Evolutionary conservation across 2,797 vertebrate species (phyloP).

Genomic region (Apogon hyalosoma): DNA sequence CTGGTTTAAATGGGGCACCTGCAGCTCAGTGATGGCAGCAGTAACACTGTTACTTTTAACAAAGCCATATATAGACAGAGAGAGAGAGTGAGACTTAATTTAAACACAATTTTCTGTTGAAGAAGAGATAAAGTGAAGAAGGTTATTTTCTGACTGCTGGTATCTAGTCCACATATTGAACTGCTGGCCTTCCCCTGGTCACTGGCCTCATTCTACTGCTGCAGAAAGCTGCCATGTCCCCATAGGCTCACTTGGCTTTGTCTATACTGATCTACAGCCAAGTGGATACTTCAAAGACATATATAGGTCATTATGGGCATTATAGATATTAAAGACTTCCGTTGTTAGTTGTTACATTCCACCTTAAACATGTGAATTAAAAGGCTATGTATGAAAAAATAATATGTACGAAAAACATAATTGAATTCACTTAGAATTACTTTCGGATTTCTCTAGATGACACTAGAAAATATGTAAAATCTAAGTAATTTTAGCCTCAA

Average conservation of each 20-base stretch:
- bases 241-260: constrained; percentile 37
- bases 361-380: not conserved
- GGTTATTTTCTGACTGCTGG: constrained; percentile 50
- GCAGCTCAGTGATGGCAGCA: constrained; percentile 30
- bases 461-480: not conserved
- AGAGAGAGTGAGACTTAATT: not conserved
- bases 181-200: constrained; percentile 72
- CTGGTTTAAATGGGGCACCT: constrained; percentile 59
- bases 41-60: constrained; percentile 30
- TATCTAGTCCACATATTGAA: constrained; percentile 56
- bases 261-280: constrained; percentile 46
- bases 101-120: constrained; percentile 1
- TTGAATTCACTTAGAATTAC: not conserved
- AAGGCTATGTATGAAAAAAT: not conserved
- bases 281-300: constrained; percentile 28
- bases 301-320: constrained; percentile 21
- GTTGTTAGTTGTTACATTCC: no score
- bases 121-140: not conserved
- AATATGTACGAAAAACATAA: not conserved
- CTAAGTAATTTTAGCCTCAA: not conserved
- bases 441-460: not conserved
- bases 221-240: constrained; percentile 51
- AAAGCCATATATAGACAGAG: constrained; percentile 3
- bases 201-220: constrained; percentile 79
- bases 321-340: no score